Evolutionary conservation across 2,113 vertebrate genomes (phyloP).

Genomic region (Chaetura pelagica): DNA sequence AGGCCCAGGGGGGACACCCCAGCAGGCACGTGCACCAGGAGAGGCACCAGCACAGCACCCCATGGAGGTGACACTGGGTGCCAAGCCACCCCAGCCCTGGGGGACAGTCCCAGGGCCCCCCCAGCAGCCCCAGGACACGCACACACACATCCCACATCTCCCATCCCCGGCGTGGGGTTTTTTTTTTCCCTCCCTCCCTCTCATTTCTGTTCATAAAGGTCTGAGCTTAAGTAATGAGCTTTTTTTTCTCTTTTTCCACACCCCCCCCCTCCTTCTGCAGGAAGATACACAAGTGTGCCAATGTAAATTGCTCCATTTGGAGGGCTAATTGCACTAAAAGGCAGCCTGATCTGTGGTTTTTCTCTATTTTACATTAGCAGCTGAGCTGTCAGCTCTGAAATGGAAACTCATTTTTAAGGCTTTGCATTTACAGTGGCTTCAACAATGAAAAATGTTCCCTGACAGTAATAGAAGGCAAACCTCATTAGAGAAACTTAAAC

Average conservation of each 20-base stretch:
- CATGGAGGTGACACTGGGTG: too few relatives aligned
- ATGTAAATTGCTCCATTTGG: conserved; percentile 79
- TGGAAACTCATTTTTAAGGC: conserved; percentile 79
- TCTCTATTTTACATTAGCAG: conserved; percentile 77
- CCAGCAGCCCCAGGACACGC: background rate
- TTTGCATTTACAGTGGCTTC: conserved; percentile 77
- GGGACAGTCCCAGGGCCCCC: too few relatives aligned
- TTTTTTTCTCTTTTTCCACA: background rate
- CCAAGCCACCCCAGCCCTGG: background rate
- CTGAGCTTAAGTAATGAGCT: conserved; percentile 70
- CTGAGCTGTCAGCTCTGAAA: conserved; percentile 77
- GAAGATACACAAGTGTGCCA: conserved; percentile 75
- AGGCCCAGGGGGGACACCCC: fast-evolving
- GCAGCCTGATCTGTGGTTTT: conserved; percentile 73
- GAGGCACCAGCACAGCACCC: fast-evolving
- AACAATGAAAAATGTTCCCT: conserved; percentile 79
- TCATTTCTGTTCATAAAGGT: conserved; percentile 63
- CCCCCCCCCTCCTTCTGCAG: conserved; percentile 30
- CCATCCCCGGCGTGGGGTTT: background rate
- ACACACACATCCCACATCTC: background rate
- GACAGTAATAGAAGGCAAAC: conserved; percentile 82
- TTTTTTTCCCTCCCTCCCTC: conserved; percentile 11
- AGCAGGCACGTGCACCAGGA: fast-evolving
- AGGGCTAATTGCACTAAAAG: conserved; percentile 79
- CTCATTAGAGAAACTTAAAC: conserved; percentile 81